A percentile compares a stretch with the other conserved stretches of the same genome.
Evolutionary conservation across 1,140 invertebrate species (phyloP).

Genomic region (Aphelenchoides fujianensis): DNA sequence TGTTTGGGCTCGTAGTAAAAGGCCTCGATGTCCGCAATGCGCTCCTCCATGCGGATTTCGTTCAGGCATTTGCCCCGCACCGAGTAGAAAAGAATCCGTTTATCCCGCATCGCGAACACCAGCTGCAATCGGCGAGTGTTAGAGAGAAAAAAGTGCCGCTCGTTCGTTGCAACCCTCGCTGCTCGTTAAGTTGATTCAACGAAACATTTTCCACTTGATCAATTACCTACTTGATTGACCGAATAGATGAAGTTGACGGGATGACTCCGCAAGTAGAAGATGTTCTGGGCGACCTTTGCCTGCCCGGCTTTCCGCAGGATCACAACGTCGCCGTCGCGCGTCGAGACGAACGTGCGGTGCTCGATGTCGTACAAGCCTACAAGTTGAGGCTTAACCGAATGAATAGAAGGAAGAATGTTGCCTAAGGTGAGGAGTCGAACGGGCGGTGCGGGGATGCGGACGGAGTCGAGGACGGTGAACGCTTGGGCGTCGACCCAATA

Average conservation of each 20-base stretch:
- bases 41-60: slow-evolving; percentile 72
- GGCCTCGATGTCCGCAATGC: slow-evolving; percentile 73
- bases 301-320: slow-evolving; percentile 67
- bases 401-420: no score
- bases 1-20: slow-evolving; percentile 73
- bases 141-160: no score
- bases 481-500: slow-evolving; percentile 45
- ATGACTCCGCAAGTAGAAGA: slow-evolving; percentile 34
- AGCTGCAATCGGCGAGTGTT: no score
- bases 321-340: slow-evolving; percentile 79
- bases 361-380: slow-evolving; percentile 88
- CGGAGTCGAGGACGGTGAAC: slow-evolving; percentile 38
- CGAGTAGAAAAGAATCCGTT: no score
- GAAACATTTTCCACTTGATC: neutral
- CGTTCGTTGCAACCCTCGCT: no score
- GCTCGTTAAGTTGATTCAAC: slow-evolving; percentile 6
- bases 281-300: slow-evolving; percentile 16
- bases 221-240: slow-evolving; percentile 33
- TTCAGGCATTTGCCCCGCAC: slow-evolving; percentile 79
- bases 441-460: neutral
- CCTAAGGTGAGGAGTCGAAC: slow-evolving; percentile 64
- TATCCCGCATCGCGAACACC: no score
- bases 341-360: slow-evolving; percentile 77
- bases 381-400: no score
- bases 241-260: slow-evolving; percentile 38